Percentiles rank a stretch among this genome's conserved stretches.
Conservation (phyloP, 2,888 invertebrate species). For the Spatulosminthurus flaviceps region DNA sequence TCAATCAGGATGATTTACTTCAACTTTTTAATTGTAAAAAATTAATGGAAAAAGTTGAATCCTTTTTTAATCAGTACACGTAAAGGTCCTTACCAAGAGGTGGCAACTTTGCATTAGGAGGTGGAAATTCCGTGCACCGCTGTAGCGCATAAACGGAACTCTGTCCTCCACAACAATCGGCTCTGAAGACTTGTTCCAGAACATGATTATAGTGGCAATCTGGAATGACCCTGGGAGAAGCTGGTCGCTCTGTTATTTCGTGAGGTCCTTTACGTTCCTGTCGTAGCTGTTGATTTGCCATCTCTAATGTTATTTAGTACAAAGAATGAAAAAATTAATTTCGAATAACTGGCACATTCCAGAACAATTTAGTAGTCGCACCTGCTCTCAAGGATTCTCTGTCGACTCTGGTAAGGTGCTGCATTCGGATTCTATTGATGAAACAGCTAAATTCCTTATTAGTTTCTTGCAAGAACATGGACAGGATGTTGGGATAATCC, state of each 20-base stretch:
- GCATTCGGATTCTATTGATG: not conserved
- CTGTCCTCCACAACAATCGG: not conserved
- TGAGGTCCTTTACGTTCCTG: not conserved
- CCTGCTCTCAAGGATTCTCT: not conserved
- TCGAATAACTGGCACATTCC: too few species aligned
- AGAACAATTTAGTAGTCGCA: not conserved
- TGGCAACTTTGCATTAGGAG: not conserved
- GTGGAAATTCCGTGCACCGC: not conserved
- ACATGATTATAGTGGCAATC: conserved; percentile 27
- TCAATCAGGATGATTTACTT: conserved; percentile 18
- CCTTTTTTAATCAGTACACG: too few species aligned
- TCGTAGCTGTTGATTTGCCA: not conserved
- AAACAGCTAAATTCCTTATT: not conserved
- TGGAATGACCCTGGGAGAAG: conserved; percentile 32
- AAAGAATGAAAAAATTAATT: not conserved
- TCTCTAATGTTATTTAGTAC: not conserved
- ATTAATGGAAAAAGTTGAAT: too few species aligned
- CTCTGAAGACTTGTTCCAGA: conserved; percentile 23
- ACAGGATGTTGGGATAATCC: not conserved
- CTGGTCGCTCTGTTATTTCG: conserved; percentile 4
- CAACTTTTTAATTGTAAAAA: not conserved
- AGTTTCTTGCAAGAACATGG: not conserved
- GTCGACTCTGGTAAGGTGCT: not conserved
- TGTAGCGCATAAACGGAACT: not conserved
- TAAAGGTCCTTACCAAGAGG: not conserved